Percentiles rank a stretch among this genome's conserved stretches.
Conservation (phyloP, 2,888 invertebrate species). For the Ophraella communa region DNA sequence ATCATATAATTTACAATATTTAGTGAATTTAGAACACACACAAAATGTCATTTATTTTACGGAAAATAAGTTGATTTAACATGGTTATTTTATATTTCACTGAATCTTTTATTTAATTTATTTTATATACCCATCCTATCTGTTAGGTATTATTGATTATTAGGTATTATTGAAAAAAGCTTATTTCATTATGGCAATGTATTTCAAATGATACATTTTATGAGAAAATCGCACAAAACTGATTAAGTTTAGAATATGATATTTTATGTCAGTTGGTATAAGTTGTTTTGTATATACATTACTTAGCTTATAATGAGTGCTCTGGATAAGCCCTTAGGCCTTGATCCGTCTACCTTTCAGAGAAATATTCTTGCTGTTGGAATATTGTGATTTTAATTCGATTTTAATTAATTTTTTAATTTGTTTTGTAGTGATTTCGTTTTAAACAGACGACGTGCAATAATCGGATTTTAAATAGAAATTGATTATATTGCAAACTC, state of each 20-base stretch:
- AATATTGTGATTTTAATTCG: constrained; percentile 12
- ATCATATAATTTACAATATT: too few species aligned
- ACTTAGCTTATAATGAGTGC: constrained; percentile 23
- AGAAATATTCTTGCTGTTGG: constrained; percentile 13
- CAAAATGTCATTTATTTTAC: too few species aligned
- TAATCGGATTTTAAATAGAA: constrained; percentile 14
- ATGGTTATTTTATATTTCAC: too few species aligned
- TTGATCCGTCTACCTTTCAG: constrained; percentile 1
- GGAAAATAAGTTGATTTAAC: too few species aligned
- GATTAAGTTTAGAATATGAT: background rate
- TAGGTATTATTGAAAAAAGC: too few species aligned
- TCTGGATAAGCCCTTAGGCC: constrained; percentile 21
- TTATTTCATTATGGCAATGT: too few species aligned
- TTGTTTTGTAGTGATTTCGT: constrained; percentile 14
- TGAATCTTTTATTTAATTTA: too few species aligned
- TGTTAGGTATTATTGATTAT: too few species aligned
- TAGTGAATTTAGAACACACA: too few species aligned
- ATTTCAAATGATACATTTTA: too few species aligned
- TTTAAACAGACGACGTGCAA: constrained; percentile 21
- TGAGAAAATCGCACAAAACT: too few species aligned
- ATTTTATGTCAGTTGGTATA: constrained; percentile 16
- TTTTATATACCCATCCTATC: too few species aligned
- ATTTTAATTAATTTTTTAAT: background rate
- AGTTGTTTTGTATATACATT: constrained; percentile 18
- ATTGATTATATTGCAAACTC: background rate